phyloP scores from a whole-genome alignment of 2,888 invertebrate species.

The Seira ritae region DNA sequence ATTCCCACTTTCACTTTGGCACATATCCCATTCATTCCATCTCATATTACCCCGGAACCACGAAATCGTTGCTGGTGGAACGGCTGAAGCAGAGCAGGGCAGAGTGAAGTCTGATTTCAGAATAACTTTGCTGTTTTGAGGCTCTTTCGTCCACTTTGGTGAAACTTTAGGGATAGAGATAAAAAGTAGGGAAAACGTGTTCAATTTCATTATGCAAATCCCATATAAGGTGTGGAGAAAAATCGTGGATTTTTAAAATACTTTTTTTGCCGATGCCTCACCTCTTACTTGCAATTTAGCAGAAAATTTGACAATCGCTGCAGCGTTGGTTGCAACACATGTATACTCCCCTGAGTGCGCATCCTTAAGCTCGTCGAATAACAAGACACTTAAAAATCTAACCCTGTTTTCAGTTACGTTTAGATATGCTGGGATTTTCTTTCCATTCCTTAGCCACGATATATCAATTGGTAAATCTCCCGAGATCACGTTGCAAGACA shows the following conservation, averaged over 20 bases:
- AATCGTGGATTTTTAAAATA: no score
- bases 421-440: slow-evolving; percentile 55
- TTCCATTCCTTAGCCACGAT: slow-evolving; percentile 68
- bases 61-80: slow-evolving; percentile 75
- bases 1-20: no score
- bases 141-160: slow-evolving; percentile 76
- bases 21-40: neutral
- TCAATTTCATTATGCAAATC: no score
- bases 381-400: slow-evolving; percentile 69
- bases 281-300: slow-evolving; percentile 75
- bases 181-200: slow-evolving; percentile 6
- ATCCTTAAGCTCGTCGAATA: slow-evolving; percentile 71
- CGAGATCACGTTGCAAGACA: slow-evolving; percentile 70
- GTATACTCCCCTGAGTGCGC: slow-evolving; percentile 76
- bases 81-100: slow-evolving; percentile 75
- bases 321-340: slow-evolving; percentile 75
- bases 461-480: slow-evolving; percentile 72
- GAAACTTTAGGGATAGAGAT: slow-evolving; percentile 74
- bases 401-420: slow-evolving; percentile 69
- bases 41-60: slow-evolving; percentile 74
- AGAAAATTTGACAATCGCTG: slow-evolving; percentile 72
- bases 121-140: slow-evolving; percentile 75
- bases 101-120: slow-evolving; percentile 74
- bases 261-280: no score
- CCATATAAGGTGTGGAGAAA: no score